Base-by-base conservation (phyloP, 2,113 vertebrate species). In the Ptilonorhynchus violaceus region DNA sequence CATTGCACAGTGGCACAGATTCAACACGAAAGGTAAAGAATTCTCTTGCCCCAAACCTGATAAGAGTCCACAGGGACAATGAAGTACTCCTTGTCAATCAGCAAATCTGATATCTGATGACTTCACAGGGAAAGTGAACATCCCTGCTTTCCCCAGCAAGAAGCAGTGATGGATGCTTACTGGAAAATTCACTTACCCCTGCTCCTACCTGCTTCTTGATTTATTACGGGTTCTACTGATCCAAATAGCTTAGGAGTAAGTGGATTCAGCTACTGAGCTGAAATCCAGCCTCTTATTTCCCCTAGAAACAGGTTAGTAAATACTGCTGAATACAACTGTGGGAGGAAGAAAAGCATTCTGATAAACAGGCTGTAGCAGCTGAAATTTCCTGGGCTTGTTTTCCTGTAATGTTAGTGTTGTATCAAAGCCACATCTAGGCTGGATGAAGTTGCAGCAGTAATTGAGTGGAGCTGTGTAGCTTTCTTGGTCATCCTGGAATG, bases 331-430 rank as follows among this genome's bases (percentile, higher is more conserved):
- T 67, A 60, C 52, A 91, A 74, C 64, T 74, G 52, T 83, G 83
- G 69, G 90, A 93, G 74, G 81, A 91, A 94, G 60, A 92, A 91
- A 91, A 88, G 8, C 68, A 44, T 92, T 92, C 73, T 88, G 80
- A 73, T 64, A 89, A 95, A 78, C 68, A 77, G 70, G 20, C 87
- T 89, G 37, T 58, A 95, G 90, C 81, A 96, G 70, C 89, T 94
- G 88, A 94, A 93, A 89, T 92, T 93, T 89, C 42, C 72, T 79
- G 69, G 53, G 62, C 66, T 91, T 89, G 53, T 88, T 94, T 84
- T 89, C 35, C 58, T 64, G 25, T 58, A 63, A 41, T 50, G 27
- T 66, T 92, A n/a, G 60, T 63, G 22, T 88, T 93, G 66, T 77
- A 69, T 13, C 13, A 4, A 70, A 94, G 84, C 73, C 66, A 73